Percentiles rank a stretch among this genome's conserved stretches.
These are phyloP conservation scores for Sinocyclocheilus rhinocerous DNA, from an alignment of 2,113 vertebrate species.

Conservation along the genomic window DNA sequence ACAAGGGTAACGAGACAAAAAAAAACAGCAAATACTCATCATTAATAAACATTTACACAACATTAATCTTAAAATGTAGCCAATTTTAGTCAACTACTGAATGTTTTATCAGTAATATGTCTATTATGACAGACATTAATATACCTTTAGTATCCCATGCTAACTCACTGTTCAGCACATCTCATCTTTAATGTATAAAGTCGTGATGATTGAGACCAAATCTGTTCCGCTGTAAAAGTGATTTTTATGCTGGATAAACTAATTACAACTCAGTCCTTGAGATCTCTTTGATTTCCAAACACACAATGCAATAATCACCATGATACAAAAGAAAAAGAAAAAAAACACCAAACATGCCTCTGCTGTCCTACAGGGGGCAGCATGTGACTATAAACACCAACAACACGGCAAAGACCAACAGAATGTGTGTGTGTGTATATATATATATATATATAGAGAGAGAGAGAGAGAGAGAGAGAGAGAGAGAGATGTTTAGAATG, in stretches of 20 bases:
- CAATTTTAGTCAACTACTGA: neutral
- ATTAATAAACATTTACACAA: neutral
- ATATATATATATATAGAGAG: no score
- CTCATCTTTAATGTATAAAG: neutral
- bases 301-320: neutral
- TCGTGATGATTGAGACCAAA: neutral
- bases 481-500: neutral
- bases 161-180: neutral
- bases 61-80: neutral
- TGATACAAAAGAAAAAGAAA: neutral
- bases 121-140: no score
- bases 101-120: neutral
- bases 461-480: neutral
- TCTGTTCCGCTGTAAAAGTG: neutral
- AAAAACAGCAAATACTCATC: neutral
- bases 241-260: constrained; percentile 14
- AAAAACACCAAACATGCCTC: neutral
- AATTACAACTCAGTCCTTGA: neutral
- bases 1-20: no score
- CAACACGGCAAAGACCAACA: no score
- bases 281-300: neutral
- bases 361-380: constrained; percentile 50
- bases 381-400: constrained; percentile 10
- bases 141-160: neutral
- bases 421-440: neutral